Evolutionary conservation across 2,113 vertebrate genomes (phyloP), one percentile per base, ranked within the genome.

Genomic region (Aptenodytes patagonicus): DNA sequence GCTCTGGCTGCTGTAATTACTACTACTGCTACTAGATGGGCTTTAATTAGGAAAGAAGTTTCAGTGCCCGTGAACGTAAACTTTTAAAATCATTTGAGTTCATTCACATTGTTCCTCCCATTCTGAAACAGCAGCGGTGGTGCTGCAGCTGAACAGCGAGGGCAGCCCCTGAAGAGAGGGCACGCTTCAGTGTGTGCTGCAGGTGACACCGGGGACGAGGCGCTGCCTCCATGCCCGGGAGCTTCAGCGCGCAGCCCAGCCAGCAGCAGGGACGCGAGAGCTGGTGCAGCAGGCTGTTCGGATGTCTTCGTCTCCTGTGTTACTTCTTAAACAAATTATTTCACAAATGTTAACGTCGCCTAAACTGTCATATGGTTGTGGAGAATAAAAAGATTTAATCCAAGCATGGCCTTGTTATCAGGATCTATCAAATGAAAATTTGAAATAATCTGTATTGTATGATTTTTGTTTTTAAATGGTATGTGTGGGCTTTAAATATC

Each of bases 331-430:
- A 52, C 34, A 18, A 72, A 38, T 58, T 6, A 62, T 40, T 65
- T 31, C 19, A 42, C 32, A 64, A 80, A 89, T 77, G 83, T 61
- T 77, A 44, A 82, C 16, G 62, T 90, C 22, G 68, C 49, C 68
- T 64, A 25, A 77, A 76, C 49, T 65, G 42, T 60, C 94, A 7
- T 11, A 12, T 9, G 72, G 38, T 58, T 51, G 15, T 28, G 19
- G n/a, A 91, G 84, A 96, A 95, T 96, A 93, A 95, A 95, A 65
- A 29, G 3, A 84, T 86, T 73, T 28, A 69, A 55, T 65, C 19
- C 36, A 25, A 80, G 19, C 20, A 17, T 2, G 60, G 83, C 55
- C 82, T 93, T 88, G 86, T 78, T 6, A 91, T 64, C 69, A 34
- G 71, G 80, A 86, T 36, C 47, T 47, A 32, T 73, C 75, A 46